A percentile compares a stretch with the other conserved stretches of the same genome.
These are phyloP conservation scores for Epinotia brunnichana DNA, from an alignment of 2,888 invertebrate species.

Conservation along the genomic window DNA sequence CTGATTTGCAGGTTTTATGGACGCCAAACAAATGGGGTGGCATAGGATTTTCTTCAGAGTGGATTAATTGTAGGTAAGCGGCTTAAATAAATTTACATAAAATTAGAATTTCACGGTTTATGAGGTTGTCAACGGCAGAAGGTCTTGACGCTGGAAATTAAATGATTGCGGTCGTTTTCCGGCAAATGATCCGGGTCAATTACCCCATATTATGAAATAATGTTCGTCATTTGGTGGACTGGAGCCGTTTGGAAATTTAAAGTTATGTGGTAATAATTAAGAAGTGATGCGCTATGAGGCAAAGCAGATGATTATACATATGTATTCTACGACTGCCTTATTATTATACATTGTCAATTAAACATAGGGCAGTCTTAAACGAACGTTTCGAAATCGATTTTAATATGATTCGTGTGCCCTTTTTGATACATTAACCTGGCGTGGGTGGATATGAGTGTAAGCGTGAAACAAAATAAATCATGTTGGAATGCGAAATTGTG, in stretches of 20 bases:
- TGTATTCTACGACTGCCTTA: too few relatives aligned
- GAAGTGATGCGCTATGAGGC: not conserved
- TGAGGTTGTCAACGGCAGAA: slow-evolving; percentile 35
- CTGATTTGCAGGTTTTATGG: not conserved
- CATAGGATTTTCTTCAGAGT: not conserved
- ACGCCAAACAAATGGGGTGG: not conserved
- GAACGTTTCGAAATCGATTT: too few relatives aligned
- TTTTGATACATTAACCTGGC: too few relatives aligned
- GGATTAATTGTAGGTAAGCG: slow-evolving; percentile 1
- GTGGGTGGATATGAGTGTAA: too few relatives aligned
- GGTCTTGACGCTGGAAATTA: slow-evolving; percentile 24
- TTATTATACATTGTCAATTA: too few relatives aligned
- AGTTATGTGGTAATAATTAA: slow-evolving; percentile 26
- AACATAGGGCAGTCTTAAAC: too few relatives aligned
- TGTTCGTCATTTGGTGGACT: slow-evolving; percentile 8
- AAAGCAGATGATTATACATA: not conserved
- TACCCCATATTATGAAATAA: slow-evolving; percentile 11
- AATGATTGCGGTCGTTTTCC: slow-evolving; percentile 18
- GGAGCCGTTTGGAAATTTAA: slow-evolving; percentile 6
- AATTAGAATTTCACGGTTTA: slow-evolving; percentile 35
- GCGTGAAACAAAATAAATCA: too few relatives aligned
- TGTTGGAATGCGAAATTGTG: too few relatives aligned
- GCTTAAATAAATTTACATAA: slow-evolving; percentile 25
- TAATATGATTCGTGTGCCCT: too few relatives aligned
- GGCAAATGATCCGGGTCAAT: slow-evolving; percentile 19